Percentiles rank a stretch among this genome's conserved stretches.
Evolutionary conservation across 2,888 invertebrate species (phyloP).

Genomic region (Geophilus truncorum): DNA sequence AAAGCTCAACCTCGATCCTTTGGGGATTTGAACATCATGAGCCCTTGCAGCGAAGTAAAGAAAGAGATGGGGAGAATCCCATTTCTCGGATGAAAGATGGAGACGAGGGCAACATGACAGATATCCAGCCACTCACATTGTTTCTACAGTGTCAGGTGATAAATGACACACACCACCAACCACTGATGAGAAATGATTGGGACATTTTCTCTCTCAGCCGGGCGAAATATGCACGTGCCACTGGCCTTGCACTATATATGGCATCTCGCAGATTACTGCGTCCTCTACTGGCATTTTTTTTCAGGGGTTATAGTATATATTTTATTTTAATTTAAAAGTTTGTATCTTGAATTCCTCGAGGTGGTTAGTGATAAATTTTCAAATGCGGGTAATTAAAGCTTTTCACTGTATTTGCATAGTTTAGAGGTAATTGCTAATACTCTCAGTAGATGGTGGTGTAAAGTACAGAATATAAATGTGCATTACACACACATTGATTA

Average conservation of each 20-base stretch:
- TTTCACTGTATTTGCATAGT: too few relatives aligned
- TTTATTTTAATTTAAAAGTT: too few relatives aligned
- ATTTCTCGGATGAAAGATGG: constrained; percentile 27
- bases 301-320: too few relatives aligned
- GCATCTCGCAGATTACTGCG: neutral
- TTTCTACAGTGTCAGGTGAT: constrained; percentile 21
- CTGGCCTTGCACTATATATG: neutral
- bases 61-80: constrained; percentile 1
- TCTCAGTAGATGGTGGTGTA: too few relatives aligned
- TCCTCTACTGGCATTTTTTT: too few relatives aligned
- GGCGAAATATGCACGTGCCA: neutral
- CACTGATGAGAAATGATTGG: constrained; percentile 25
- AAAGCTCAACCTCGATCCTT: neutral
- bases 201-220: neutral
- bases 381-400: too few relatives aligned
- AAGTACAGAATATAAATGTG: too few relatives aligned
- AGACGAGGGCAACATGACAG: constrained; percentile 21
- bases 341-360: too few relatives aligned
- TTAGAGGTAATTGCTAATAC: too few relatives aligned
- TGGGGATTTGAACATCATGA: constrained; percentile 25
- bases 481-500: too few relatives aligned
- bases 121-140: constrained; percentile 25
- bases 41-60: neutral
- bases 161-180: constrained; percentile 12
- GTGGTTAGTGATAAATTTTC: too few relatives aligned